These are phyloP conservation scores for Anastrepha ludens DNA, from an alignment of 1,140 invertebrate species.

Conservation along the genomic window DNA sequence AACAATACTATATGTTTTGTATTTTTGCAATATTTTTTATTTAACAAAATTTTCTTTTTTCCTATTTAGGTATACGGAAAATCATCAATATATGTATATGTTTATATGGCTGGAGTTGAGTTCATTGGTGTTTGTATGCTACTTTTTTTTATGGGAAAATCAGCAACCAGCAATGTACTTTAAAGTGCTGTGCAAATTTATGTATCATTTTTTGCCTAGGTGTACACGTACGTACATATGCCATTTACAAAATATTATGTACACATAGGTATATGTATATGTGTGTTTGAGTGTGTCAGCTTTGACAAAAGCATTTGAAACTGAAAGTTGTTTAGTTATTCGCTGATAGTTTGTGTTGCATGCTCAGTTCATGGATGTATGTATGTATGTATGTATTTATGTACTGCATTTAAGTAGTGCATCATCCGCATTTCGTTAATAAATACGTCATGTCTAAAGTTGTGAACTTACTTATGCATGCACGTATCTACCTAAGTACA, in stretches of 20 bases:
- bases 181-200: slow-evolving; percentile 13
- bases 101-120: not conserved
- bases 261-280: too few species aligned
- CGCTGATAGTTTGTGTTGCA: not conserved
- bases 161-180: not conserved
- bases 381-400: not conserved
- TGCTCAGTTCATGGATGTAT: not conserved
- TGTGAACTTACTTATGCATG: too few species aligned
- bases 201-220: not conserved
- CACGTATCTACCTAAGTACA: too few species aligned
- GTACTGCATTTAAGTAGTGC: too few species aligned
- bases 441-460: too few species aligned
- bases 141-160: not conserved
- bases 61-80: too few species aligned
- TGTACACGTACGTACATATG: too few species aligned
- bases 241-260: too few species aligned
- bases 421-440: not conserved
- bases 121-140: not conserved
- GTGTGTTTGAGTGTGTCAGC: not conserved
- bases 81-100: too few species aligned
- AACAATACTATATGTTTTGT: not conserved
- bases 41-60: too few species aligned
- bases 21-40: too few species aligned
- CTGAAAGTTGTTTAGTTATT: not conserved
- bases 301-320: not conserved